These are phyloP conservation scores for Blastobasis adustella DNA, from an alignment of 2,888 invertebrate genomes.

Conservation along the genomic window DNA sequence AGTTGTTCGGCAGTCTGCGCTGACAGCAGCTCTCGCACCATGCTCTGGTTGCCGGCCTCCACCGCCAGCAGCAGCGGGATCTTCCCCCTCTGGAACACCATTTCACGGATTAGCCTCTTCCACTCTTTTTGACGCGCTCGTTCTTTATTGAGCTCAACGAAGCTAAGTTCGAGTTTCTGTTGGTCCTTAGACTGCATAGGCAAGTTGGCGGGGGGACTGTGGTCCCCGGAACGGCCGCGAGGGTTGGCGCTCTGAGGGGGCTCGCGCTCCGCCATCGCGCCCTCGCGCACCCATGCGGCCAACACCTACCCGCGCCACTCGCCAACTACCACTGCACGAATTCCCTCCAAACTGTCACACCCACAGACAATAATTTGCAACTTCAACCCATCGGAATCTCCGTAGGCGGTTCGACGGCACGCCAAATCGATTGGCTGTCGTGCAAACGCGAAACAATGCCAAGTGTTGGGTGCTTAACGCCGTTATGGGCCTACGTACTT, in stretches of 20 bases:
- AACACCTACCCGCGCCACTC: conserved; percentile 47
- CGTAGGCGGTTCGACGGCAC: conserved; percentile 44
- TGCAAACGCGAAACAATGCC: conserved; percentile 38
- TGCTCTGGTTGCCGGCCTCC: conserved; percentile 95
- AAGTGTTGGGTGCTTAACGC: conserved; percentile 22
- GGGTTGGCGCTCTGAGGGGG: conserved; percentile 44
- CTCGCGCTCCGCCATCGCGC: conserved; percentile 25
- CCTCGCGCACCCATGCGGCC: conserved; percentile 37
- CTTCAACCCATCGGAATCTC: conserved; percentile 56
- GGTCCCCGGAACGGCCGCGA: conserved; percentile 32
- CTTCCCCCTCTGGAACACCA: conserved; percentile 89
- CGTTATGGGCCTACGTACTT: conserved; percentile 53
- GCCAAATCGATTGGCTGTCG: conserved; percentile 56
- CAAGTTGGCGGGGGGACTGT: conserved; percentile 45
- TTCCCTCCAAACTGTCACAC: conserved; percentile 52
- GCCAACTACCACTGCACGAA: conserved; percentile 56
- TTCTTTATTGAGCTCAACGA: conserved; percentile 68
- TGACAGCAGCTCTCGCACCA: conserved; percentile 93
- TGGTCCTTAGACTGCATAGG: conserved; percentile 46
- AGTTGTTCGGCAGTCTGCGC: conserved; percentile 92
- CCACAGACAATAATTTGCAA: conserved; percentile 49
- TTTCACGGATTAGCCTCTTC: conserved; percentile 74
- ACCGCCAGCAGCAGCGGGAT: conserved; percentile 95
- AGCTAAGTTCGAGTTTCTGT: conserved; percentile 66
- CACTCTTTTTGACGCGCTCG: conserved; percentile 69